Evolutionary conservation across 2,888 invertebrate species (phyloP).

Genomic region (Sphaerophoria rueppellii): DNA sequence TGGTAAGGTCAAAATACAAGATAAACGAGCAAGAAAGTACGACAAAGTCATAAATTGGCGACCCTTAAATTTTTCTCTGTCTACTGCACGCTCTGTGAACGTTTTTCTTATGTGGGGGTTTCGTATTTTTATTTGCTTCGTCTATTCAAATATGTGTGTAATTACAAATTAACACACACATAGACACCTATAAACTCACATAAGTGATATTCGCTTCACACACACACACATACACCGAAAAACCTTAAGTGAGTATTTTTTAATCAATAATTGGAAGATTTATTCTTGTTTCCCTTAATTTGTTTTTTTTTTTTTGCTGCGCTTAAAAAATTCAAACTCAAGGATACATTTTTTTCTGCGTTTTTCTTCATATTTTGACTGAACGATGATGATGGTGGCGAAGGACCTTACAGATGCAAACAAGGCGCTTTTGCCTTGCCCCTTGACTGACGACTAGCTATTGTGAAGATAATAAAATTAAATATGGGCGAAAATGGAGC

Average conservation of each 20-base stretch:
- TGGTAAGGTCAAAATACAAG: too few species aligned
- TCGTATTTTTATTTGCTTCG: background rate
- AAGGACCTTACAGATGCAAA: conserved; percentile 38
- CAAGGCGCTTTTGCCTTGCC: conserved; percentile 19
- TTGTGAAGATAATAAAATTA: conserved; percentile 55
- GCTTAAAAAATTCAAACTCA: conserved; percentile 17
- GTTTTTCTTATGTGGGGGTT: conserved; percentile 5
- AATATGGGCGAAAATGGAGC: conserved; percentile 55
- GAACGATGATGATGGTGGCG: conserved; percentile 7
- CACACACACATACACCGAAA: conserved; percentile 31
- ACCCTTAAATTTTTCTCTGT: conserved; percentile 16
- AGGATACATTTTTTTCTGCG: conserved; percentile 19
- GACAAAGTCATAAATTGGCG: too few species aligned
- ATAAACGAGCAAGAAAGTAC: too few species aligned
- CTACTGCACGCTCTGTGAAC: background rate
- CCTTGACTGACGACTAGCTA: conserved; percentile 14
- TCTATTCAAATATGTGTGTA: conserved; percentile 46
- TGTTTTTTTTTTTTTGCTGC: background rate
- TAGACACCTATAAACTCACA: background rate
- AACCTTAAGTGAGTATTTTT: conserved; percentile 49
- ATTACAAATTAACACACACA: conserved; percentile 67
- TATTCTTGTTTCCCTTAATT: conserved; percentile 37
- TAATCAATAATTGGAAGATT: conserved; percentile 72
- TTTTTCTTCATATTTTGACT: conserved; percentile 15
- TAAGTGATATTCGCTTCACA: conserved; percentile 7